These are phyloP conservation scores for Orchesellides sinensis DNA, from an alignment of 2,888 invertebrate genomes.

Conservation along the genomic window DNA sequence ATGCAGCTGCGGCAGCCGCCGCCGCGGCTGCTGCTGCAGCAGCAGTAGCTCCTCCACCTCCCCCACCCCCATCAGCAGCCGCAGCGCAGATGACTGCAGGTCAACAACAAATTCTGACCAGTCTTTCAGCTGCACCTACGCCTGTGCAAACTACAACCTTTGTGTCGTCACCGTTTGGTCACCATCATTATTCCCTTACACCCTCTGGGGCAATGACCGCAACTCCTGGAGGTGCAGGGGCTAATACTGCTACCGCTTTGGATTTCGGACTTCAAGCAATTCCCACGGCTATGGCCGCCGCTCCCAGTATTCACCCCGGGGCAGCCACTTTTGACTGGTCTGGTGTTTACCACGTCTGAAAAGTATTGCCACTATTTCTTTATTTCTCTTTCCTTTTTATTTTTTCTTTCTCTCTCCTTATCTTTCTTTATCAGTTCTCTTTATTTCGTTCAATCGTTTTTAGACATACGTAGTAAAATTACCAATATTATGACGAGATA, in stretches of 20 bases:
- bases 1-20: constrained; percentile 80
- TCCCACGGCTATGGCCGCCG: constrained; percentile 23
- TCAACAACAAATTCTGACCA: constrained; percentile 81
- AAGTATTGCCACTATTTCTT: constrained; percentile 63
- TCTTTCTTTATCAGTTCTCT: too few relatives aligned
- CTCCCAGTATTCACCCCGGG: constrained; percentile 48
- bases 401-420: constrained; percentile 24
- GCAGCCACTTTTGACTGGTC: constrained; percentile 58
- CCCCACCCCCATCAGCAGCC: constrained; percentile 79
- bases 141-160: constrained; percentile 82
- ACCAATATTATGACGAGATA: too few relatives aligned
- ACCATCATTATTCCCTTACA: constrained; percentile 39
- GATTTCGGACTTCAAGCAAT: constrained; percentile 47
- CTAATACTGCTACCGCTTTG: constrained; percentile 3
- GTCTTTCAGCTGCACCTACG: constrained; percentile 87
- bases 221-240: neutral
- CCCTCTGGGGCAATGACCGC: too few relatives aligned
- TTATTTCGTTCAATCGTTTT: too few relatives aligned
- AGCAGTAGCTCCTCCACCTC: constrained; percentile 73
- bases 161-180: constrained; percentile 22
- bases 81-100: constrained; percentile 82
- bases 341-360: constrained; percentile 59
- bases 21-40: constrained; percentile 76
- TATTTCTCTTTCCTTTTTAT: constrained; percentile 31
- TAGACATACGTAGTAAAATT: too few relatives aligned